phyloP scores from a whole-genome alignment of 2,888 invertebrate genomes.

The Synergus umbraculus region DNA sequence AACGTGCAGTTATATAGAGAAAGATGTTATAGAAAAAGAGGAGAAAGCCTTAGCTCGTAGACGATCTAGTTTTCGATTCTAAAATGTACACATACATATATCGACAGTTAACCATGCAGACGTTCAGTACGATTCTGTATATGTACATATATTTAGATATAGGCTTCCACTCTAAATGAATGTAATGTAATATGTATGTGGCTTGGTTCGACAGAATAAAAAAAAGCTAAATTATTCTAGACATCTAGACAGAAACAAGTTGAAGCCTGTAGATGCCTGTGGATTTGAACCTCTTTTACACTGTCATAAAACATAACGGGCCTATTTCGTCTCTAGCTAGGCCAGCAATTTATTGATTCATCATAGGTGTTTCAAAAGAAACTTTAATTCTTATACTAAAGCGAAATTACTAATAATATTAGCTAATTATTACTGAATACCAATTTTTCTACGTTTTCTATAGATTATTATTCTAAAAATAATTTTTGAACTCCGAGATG shows the following conservation, averaged over 20 bases:
- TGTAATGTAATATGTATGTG: not conserved
- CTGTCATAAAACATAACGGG: no score
- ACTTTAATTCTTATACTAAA: no score
- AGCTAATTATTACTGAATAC: not conserved
- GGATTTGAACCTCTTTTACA: no score
- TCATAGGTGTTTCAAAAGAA: no score
- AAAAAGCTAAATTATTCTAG: not conserved
- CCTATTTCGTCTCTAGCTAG: no score
- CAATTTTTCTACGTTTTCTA: not conserved
- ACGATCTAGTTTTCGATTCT: slow-evolving; percentile 16
- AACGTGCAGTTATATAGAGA: not conserved
- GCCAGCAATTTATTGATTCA: no score
- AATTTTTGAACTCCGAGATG: not conserved
- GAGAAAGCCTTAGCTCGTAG: slow-evolving; percentile 22
- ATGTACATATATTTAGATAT: not conserved
- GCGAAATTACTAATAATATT: no score
- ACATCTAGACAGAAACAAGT: no score
- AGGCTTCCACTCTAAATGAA: not conserved
- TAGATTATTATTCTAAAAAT: not conserved
- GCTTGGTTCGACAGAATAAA: not conserved
- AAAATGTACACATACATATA: slow-evolving; percentile 3
- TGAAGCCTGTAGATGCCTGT: no score
- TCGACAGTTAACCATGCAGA: not conserved
- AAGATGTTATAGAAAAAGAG: slow-evolving; percentile 25
- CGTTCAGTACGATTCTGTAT: not conserved